phyloP scores from a whole-genome alignment of 2,113 vertebrate species.

The Lepus timidus region DNA sequence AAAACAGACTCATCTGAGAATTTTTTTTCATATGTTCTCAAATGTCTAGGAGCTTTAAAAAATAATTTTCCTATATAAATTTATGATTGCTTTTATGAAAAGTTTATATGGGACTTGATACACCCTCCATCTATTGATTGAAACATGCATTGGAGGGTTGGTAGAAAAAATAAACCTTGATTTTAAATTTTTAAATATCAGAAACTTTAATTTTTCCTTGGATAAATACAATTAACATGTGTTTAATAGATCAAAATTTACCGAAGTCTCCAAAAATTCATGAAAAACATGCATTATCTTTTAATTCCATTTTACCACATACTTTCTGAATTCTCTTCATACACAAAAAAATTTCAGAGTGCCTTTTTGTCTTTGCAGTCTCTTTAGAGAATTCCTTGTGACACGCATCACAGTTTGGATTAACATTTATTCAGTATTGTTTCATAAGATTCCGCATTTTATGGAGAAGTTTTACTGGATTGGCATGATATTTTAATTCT shows the following conservation, averaged over 20 bases:
- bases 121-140: conserved; percentile 46
- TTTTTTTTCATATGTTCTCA: neutral
- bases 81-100: too few relatives aligned
- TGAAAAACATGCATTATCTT: too few relatives aligned
- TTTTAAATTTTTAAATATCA: conserved; percentile 53
- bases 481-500: neutral
- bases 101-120: too few relatives aligned
- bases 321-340: neutral
- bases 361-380: conserved; percentile 26
- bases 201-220: neutral
- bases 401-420: neutral
- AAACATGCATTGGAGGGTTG: conserved; percentile 70
- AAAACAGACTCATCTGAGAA: neutral
- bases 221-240: neutral
- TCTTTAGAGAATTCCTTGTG: neutral
- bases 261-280: too few relatives aligned
- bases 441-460: conserved; percentile 38
- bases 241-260: neutral
- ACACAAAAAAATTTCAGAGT: neutral
- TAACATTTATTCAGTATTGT: conserved; percentile 13
- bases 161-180: conserved; percentile 74
- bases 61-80: neutral
- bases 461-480: neutral
- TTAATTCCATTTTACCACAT: too few relatives aligned
- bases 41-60: neutral